These are phyloP conservation scores for Sepiola atlantica DNA, from an alignment of 2,888 invertebrate species.

Conservation along the genomic window DNA sequence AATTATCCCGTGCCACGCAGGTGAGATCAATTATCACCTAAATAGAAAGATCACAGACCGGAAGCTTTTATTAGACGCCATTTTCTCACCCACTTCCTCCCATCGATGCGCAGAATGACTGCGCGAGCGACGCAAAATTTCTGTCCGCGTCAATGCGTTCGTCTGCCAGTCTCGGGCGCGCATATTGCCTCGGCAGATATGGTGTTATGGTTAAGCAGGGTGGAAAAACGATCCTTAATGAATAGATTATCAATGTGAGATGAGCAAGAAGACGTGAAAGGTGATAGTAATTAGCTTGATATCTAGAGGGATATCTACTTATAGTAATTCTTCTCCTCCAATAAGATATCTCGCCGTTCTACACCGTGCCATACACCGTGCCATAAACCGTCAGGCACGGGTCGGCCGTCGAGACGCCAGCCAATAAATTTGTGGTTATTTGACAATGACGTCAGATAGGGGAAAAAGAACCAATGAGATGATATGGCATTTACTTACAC, in stretches of 20 bases:
- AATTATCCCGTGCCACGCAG: neutral
- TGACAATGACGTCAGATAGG: neutral
- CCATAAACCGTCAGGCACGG: too few species aligned
- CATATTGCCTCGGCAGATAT: neutral
- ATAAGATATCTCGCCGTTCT: neutral
- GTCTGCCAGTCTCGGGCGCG: neutral
- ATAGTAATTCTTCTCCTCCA: neutral
- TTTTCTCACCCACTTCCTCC: neutral
- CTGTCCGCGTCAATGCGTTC: neutral
- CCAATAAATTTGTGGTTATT: neutral
- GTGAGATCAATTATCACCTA: neutral
- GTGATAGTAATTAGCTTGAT: neutral
- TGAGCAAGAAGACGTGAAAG: neutral
- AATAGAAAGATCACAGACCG: slow-evolving; percentile 18
- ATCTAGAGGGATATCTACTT: neutral
- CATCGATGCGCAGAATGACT: neutral
- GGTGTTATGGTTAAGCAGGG: neutral
- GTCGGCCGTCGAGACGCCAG: neutral
- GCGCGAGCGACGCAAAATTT: neutral
- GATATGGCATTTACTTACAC: too few species aligned
- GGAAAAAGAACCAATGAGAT: neutral
- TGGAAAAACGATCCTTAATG: slow-evolving; percentile 17
- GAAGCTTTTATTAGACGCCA: slow-evolving; percentile 32
- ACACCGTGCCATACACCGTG: neutral
- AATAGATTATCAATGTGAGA: neutral